Conservation (phyloP, 2,113 vertebrate species). For the Kryptolebias marmoratus region DNA sequence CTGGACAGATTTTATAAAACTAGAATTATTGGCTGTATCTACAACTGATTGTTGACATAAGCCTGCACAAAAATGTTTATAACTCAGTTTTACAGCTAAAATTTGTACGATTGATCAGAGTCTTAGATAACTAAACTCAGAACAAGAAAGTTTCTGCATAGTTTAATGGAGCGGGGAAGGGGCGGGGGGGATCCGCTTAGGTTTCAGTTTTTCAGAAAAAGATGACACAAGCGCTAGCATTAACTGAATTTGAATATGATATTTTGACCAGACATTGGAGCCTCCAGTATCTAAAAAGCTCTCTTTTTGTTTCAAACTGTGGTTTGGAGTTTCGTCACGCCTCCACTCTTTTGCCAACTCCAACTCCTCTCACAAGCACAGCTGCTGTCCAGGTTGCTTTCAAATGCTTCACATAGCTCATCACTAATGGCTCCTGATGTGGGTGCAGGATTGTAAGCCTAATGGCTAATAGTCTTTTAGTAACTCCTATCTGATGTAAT, state of each 20-base stretch:
- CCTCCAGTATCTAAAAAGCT: background rate
- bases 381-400: constrained; percentile 9
- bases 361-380: background rate
- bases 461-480: constrained; percentile 51
- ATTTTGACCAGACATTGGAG: background rate
- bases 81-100: too few species aligned
- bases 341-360: background rate
- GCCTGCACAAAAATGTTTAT: too few species aligned
- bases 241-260: constrained; percentile 12
- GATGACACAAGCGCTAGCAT: constrained; percentile 2
- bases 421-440: constrained; percentile 40
- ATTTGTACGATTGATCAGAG: background rate
- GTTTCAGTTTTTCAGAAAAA: constrained; percentile 22
- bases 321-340: background rate
- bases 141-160: constrained; percentile 20
- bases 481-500: constrained; percentile 73
- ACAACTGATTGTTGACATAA: too few species aligned
- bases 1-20: too few species aligned
- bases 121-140: background rate
- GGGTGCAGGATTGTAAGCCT: constrained; percentile 24
- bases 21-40: too few species aligned
- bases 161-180: background rate
- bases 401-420: constrained; percentile 7
- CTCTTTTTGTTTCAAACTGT: background rate
- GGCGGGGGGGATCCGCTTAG: too few species aligned